Base-by-base conservation (phyloP, 2,797 vertebrate species). In the Propithecus perrieri region DNA sequence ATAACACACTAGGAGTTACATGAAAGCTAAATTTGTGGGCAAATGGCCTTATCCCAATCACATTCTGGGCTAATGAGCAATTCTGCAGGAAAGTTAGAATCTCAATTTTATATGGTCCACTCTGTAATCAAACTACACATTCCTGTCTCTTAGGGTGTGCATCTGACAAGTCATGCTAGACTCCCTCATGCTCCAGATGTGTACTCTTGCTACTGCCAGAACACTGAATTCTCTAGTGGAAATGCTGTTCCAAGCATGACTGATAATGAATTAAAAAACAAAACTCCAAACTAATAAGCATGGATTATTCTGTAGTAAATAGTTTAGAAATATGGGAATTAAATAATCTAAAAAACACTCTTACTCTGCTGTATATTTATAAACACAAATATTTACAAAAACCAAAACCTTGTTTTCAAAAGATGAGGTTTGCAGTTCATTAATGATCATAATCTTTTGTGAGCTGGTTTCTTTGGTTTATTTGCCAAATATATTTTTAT, bases 291-390 rank as follows among this genome's bases (percentile, higher is more conserved):
- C 98, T 98, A 98, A 98, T 95, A 98, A 98, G 98, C 97, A 97
- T 98, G 98, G 96, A 97, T 98, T 99, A 99, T 99, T 99, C 98
- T 98, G 98, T 98, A 98, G 98, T 98, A 99, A 99, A 99, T 98
- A 99, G 98, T 99, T 99, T 98, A 99, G 98, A 99, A 99, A 98
- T 98, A 98, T 98, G 97, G 98, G 98, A 98, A 99, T 99, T 99
- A 99, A 99, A 99, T 99, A 99, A 99, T 99, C 99, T 99, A 99
- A 99, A 99, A 99, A 99, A 99, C 98, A 98, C 98, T 98, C 98
- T 99, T 98, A 98, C 97, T 99, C 99, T 99, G 99, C 99, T 99
- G 99, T 99, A 99, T 99, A 99, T 99, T 98, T 99, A 99, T 99
- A 98, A 99, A 99, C 98, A 99, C 98, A 99, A 99, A 98, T 99